These are phyloP conservation scores for Cathartes aura DNA, from an alignment of 2,113 vertebrate genomes.

Conservation along the genomic window DNA sequence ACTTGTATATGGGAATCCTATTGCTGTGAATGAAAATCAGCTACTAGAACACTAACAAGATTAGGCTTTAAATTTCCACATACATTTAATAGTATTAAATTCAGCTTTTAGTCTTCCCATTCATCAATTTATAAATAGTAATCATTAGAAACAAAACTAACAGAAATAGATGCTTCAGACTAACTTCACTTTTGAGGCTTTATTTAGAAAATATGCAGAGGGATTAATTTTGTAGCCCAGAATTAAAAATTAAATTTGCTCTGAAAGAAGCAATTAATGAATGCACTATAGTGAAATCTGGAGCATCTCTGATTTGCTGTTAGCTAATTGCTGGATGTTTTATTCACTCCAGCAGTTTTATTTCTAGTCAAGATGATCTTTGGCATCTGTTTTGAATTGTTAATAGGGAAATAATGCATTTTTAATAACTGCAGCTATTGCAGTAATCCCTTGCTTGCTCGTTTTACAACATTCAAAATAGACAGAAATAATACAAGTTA, in stretches of 20 bases:
- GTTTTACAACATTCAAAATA: not conserved
- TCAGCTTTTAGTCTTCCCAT: not conserved
- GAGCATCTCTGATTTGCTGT: not conserved
- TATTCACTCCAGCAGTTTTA: slow-evolving; percentile 52
- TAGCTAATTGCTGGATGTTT: slow-evolving; percentile 51
- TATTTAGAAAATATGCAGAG: slow-evolving; percentile 48
- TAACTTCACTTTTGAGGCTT: slow-evolving; percentile 24
- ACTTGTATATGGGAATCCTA: not conserved
- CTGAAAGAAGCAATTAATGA: slow-evolving; percentile 41
- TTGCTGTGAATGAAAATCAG: not conserved
- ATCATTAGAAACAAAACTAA: not conserved
- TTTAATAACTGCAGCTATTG: slow-evolving; percentile 48
- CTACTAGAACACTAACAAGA: not conserved
- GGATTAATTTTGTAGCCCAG: slow-evolving; percentile 40
- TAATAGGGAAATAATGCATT: slow-evolving; percentile 55
- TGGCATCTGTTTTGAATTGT: slow-evolving; percentile 63
- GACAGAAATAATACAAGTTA: not conserved
- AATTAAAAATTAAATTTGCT: slow-evolving; percentile 56
- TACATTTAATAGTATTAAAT: not conserved
- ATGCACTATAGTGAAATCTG: slow-evolving; percentile 25
- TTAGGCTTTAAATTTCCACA: not conserved
- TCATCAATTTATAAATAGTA: slow-evolving; percentile 43
- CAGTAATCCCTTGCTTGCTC: slow-evolving; percentile 3
- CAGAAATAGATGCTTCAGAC: not conserved
- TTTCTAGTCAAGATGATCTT: slow-evolving; percentile 5